Evolutionary conservation across 2,113 vertebrate species (phyloP).

Genomic region (Dasyprocta punctata): DNA sequence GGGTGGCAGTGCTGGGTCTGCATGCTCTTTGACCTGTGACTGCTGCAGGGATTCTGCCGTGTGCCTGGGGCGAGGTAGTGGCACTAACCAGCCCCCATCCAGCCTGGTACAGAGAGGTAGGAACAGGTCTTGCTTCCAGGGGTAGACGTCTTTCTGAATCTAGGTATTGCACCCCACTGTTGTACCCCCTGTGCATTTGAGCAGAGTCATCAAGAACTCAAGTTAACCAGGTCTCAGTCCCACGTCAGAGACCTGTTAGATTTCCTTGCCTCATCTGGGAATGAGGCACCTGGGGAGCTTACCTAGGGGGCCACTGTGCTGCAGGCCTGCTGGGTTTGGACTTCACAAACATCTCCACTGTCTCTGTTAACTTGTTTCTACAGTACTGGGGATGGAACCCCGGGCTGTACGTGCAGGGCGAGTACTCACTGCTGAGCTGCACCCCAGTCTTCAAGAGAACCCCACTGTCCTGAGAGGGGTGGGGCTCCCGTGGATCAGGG

Average conservation of each 20-base stretch:
- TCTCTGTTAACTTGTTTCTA: not conserved
- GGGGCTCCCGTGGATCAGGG: not conserved
- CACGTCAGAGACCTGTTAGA: not conserved
- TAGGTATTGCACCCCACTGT: not conserved
- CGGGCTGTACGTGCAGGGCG: not conserved
- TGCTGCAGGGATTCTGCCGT: not conserved
- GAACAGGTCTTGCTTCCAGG: not conserved
- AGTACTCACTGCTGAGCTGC: too few relatives aligned
- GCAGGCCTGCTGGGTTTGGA: not conserved
- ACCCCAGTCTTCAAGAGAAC: not conserved
- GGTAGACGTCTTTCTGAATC: not conserved
- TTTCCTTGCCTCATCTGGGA: not conserved
- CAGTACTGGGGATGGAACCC: not conserved
- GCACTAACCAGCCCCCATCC: not conserved
- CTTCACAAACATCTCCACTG: not conserved
- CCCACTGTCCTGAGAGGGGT: not conserved
- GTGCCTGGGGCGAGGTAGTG: not conserved
- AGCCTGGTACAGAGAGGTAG: not conserved
- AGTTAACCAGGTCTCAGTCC: not conserved
- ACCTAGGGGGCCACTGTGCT: not conserved
- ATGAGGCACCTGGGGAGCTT: not conserved
- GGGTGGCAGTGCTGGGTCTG: not conserved
- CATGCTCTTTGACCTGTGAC: constrained; percentile 44
- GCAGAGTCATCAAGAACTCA: not conserved
- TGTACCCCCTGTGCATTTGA: not conserved